Evolutionary conservation across 2,888 invertebrate genomes (phyloP).

Genomic region (Prosapia bicincta): DNA sequence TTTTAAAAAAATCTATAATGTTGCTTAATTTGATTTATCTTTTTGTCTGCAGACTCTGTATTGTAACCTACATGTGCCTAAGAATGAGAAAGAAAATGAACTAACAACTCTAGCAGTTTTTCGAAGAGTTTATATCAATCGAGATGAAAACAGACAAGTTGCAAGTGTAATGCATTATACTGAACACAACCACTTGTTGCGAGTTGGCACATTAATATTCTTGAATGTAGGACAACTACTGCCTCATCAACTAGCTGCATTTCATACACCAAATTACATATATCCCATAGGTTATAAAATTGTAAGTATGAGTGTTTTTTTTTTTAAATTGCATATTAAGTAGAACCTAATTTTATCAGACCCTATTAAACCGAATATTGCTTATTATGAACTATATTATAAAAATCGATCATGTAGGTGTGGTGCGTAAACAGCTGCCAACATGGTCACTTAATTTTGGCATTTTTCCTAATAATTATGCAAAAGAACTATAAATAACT

Average conservation of each 20-base stretch:
- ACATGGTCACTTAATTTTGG: no score
- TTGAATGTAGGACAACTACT: slow-evolving; percentile 92
- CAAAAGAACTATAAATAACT: no score
- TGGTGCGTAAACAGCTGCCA: no score
- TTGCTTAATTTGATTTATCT: no score
- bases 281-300: slow-evolving; percentile 94
- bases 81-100: slow-evolving; percentile 87
- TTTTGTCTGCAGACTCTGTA: slow-evolving; percentile 71
- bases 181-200: slow-evolving; percentile 82
- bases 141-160: slow-evolving; percentile 96
- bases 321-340: no score
- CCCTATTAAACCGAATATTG: no score
- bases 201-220: slow-evolving; percentile 95
- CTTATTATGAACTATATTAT: no score
- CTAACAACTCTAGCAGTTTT: slow-evolving; percentile 87
- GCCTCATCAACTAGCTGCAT: slow-evolving; percentile 92
- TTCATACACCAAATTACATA: slow-evolving; percentile 92
- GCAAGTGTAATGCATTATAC: slow-evolving; percentile 94
- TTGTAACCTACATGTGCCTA: slow-evolving; percentile 83
- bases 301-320: no score
- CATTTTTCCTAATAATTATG: no score
- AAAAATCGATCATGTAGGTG: no score
- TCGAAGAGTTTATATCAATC: slow-evolving; percentile 89
- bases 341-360: no score
- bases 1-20: no score